Evolutionary conservation across 2,888 invertebrate species (phyloP).

Genomic region (Eretmocerus hayati): DNA sequence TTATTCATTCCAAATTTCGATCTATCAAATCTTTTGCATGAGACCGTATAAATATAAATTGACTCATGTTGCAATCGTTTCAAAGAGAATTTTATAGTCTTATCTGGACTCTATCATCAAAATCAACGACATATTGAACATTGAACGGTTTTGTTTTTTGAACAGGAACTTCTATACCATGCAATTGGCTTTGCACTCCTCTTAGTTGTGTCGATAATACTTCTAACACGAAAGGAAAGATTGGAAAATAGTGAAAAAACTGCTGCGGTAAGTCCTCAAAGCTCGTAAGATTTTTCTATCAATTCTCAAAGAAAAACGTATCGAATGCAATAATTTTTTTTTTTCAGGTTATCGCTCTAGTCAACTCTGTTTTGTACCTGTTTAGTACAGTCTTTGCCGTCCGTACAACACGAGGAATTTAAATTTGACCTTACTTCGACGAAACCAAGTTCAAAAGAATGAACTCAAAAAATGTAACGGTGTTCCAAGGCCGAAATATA

Average conservation of each 20-base stretch:
- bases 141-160: too few species aligned
- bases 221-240: slow-evolving; percentile 45
- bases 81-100: too few species aligned
- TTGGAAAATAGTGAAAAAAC: slow-evolving; percentile 53
- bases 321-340: slow-evolving; percentile 11
- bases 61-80: too few species aligned
- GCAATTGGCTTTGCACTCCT: slow-evolving; percentile 66
- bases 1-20: neutral
- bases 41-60: too few species aligned
- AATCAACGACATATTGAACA: too few species aligned
- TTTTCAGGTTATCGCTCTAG: slow-evolving; percentile 68
- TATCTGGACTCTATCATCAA: too few species aligned
- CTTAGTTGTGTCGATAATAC: slow-evolving; percentile 62
- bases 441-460: too few species aligned
- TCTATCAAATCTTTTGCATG: neutral
- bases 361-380: slow-evolving; percentile 66
- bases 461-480: too few species aligned
- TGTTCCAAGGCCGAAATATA: too few species aligned
- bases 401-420: slow-evolving; percentile 69
- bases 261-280: slow-evolving; percentile 60
- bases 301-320: neutral
- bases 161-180: slow-evolving; percentile 77
- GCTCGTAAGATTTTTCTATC: too few species aligned
- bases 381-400: slow-evolving; percentile 72
- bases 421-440: slow-evolving; percentile 41